Percentiles rank a stretch among this genome's conserved stretches.
These are phyloP conservation scores for Drosophila rubida DNA, from an alignment of 2,888 invertebrate genomes.

Conservation along the genomic window DNA sequence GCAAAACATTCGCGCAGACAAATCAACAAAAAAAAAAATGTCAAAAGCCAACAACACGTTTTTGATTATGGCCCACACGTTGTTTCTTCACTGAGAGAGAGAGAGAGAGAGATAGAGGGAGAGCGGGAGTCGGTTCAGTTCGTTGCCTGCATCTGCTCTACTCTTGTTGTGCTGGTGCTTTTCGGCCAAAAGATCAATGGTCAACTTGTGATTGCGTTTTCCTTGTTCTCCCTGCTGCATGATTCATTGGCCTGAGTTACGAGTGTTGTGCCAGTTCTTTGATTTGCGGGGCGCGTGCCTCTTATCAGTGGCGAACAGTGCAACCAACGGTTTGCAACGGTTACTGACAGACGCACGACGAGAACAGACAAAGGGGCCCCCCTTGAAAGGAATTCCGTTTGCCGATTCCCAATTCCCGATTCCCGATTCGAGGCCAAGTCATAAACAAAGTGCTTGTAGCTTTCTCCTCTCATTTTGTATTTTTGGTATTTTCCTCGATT, in stretches of 20 bases:
- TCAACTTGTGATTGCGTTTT: constrained; percentile 70
- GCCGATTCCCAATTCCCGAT: constrained; percentile 38
- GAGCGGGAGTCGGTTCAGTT: constrained; percentile 9
- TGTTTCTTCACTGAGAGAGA: constrained; percentile 23
- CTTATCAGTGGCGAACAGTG: constrained; percentile 59
- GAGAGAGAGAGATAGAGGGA: not conserved
- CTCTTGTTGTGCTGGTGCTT: constrained; percentile 20
- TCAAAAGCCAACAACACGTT: constrained; percentile 76
- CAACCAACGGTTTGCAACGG: constrained; percentile 64
- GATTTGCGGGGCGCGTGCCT: constrained; percentile 69
- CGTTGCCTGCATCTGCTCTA: constrained; percentile 29
- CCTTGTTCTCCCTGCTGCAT: constrained; percentile 43
- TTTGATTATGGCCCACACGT: constrained; percentile 59
- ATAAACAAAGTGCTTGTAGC: constrained; percentile 47
- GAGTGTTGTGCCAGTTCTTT: constrained; percentile 66
- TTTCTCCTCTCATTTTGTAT: constrained; percentile 57
- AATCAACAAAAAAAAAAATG: constrained; percentile 62
- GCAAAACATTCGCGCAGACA: constrained; percentile 72
- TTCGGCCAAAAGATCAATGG: constrained; percentile 66
- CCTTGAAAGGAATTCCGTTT: constrained; percentile 35
- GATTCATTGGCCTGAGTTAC: constrained; percentile 73
- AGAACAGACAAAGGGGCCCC: constrained; percentile 33
- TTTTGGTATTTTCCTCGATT: not conserved
- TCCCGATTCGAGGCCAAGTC: constrained; percentile 42
- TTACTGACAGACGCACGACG: constrained; percentile 54